Percentiles rank a stretch among this genome's conserved stretches.
Evolutionary conservation across 2,113 vertebrate species (phyloP).

Genomic region (Lathamus discolor): DNA sequence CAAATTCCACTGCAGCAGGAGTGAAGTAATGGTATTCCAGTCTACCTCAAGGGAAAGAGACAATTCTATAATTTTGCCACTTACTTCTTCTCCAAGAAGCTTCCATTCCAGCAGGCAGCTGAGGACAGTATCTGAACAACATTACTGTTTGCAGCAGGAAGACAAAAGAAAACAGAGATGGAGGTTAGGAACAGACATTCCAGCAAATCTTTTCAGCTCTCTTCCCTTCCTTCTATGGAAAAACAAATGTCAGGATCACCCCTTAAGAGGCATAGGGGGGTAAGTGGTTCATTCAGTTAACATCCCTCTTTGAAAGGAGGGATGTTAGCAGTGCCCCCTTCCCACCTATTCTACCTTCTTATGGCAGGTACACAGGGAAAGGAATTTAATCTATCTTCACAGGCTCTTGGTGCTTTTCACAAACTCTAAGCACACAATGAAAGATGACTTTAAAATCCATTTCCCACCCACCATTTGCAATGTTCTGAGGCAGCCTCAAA

Average conservation of each 20-base stretch:
- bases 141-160: conserved; percentile 75
- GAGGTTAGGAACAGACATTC: not conserved
- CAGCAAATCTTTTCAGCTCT: not conserved
- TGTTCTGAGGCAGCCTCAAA: not conserved
- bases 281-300: not conserved
- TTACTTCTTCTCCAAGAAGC: conserved; percentile 97
- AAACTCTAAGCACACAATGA: not conserved
- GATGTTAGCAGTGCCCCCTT: not conserved
- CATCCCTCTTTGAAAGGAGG: not conserved
- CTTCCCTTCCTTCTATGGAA: not conserved
- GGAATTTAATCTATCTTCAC: not conserved
- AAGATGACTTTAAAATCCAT: not conserved
- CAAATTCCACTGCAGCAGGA: not conserved
- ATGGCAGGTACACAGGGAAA: not conserved
- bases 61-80: conserved; percentile 18
- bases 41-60: not conserved
- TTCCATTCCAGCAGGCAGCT: conserved; percentile 95
- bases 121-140: conserved; percentile 93
- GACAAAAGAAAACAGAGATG: not conserved
- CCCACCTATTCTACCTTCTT: not conserved
- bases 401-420: not conserved
- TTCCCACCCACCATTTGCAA: conserved; percentile 22
- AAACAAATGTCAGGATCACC: not conserved
- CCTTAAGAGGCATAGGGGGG: not conserved
- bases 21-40: not conserved